Evolutionary conservation across 64 coral and sea anemone genomes (phyloP).

Genomic region (Stylophora pistillata): DNA sequence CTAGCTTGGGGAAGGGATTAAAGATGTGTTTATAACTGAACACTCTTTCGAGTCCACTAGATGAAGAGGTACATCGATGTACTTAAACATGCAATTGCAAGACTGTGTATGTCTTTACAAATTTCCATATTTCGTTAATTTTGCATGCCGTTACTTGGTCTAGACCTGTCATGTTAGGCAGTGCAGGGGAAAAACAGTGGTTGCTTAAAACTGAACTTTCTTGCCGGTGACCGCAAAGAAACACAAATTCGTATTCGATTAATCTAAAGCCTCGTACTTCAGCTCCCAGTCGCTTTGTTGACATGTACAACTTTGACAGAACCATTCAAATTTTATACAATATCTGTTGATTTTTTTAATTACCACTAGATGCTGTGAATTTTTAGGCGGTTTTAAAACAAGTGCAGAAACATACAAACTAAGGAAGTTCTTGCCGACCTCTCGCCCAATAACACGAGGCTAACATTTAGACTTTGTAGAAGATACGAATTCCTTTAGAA

Average conservation of each 20-base stretch:
- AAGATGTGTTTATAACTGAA: not conserved
- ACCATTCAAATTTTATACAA: too few relatives aligned
- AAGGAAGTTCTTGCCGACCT: too few relatives aligned
- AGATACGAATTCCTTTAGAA: too few relatives aligned
- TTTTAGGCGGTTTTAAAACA: too few relatives aligned
- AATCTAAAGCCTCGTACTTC: too few relatives aligned
- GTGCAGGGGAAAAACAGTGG: not conserved
- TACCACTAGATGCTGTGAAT: too few relatives aligned
- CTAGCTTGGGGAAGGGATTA: not conserved
- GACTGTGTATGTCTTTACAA: slow-evolving; percentile 16
- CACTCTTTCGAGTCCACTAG: too few relatives aligned
- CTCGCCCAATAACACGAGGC: too few relatives aligned
- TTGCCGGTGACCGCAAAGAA: not conserved
- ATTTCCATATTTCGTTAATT: not conserved
- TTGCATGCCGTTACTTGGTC: not conserved
- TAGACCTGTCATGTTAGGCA: not conserved
- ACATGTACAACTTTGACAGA: not conserved
- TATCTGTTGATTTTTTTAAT: too few relatives aligned
- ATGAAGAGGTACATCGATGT: too few relatives aligned
- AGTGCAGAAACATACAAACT: too few relatives aligned
- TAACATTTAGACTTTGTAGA: too few relatives aligned
- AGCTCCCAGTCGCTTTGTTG: not conserved
- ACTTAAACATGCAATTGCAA: not conserved
- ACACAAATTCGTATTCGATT: not conserved
- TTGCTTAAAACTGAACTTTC: not conserved